Conservation (phyloP, 2,888 invertebrate genomes). For the Gymnocheta viridis region DNA sequence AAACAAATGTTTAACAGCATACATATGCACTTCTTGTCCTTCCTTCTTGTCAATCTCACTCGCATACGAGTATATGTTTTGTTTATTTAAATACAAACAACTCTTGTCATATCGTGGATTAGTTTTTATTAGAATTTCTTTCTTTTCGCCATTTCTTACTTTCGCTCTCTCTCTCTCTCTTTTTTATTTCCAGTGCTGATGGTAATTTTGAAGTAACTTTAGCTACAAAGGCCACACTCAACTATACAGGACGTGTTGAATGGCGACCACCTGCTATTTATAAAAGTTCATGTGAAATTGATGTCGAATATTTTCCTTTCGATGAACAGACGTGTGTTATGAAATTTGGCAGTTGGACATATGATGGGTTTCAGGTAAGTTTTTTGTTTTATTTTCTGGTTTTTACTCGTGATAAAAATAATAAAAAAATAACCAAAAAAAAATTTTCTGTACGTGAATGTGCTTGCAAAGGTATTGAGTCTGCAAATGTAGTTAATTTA, state of each 20-base stretch:
- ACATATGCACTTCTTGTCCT: neutral
- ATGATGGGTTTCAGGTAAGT: conserved; percentile 90
- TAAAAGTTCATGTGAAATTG: conserved; percentile 93
- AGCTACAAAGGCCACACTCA: conserved; percentile 91
- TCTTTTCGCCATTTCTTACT: too few relatives aligned
- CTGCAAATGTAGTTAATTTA: conserved; percentile 19
- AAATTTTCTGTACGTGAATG: neutral
- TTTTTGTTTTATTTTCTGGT: neutral
- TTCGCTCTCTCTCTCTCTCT: conserved; percentile 72
- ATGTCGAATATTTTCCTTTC: conserved; percentile 93
- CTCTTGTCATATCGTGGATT: conserved; percentile 17
- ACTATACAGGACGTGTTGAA: conserved; percentile 91
- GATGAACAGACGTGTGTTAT: conserved; percentile 94
- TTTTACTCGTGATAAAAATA: neutral
- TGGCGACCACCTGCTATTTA: conserved; percentile 97
- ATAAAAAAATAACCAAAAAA: neutral
- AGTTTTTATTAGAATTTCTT: conserved; percentile 29
- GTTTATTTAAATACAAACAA: neutral
- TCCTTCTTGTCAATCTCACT: neutral
- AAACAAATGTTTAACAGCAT: conserved; percentile 21
- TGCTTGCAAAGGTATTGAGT: neutral
- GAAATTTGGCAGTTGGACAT: conserved; percentile 93
- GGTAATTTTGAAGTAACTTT: conserved; percentile 93
- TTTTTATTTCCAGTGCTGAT: conserved; percentile 87
- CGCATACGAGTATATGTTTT: neutral